A percentile compares a stretch with the other conserved stretches of the same genome.
These are phyloP conservation scores for Myanophis thanlyinensis DNA, from an alignment of 2,113 vertebrate species.

Conservation along the genomic window DNA sequence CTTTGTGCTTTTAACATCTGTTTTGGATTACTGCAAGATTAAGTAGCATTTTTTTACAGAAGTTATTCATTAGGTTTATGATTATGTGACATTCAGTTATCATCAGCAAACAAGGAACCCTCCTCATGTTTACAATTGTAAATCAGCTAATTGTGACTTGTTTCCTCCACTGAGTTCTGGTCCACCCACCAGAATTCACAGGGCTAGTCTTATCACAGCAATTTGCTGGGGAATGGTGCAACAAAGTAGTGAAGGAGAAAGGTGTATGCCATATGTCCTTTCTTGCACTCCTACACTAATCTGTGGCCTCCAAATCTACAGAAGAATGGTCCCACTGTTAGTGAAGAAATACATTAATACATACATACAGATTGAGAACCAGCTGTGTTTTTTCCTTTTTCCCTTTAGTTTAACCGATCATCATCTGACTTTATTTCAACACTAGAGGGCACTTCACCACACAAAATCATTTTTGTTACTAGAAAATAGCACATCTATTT, in stretches of 20 bases:
- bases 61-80: neutral
- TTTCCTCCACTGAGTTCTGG: neutral
- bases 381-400: neutral
- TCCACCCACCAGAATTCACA: neutral
- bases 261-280: neutral
- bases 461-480: conserved; percentile 55
- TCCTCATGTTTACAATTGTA: neutral
- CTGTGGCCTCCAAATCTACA: neutral
- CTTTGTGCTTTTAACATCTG: neutral
- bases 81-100: neutral
- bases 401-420: conserved; percentile 8
- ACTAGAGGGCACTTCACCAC: conserved; percentile 77
- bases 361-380: neutral
- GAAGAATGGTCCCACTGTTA: neutral
- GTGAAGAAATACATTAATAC: neutral
- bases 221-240: neutral
- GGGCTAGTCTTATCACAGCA: neutral
- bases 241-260: neutral
- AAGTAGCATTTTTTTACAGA: neutral
- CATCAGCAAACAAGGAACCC: neutral
- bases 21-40: neutral
- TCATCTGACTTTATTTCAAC: conserved; percentile 57
- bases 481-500: conserved; percentile 30
- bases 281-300: neutral
- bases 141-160: neutral